These are phyloP conservation scores for Cerastis leucographa DNA, from an alignment of 2,888 invertebrate genomes.

Conservation along the genomic window DNA sequence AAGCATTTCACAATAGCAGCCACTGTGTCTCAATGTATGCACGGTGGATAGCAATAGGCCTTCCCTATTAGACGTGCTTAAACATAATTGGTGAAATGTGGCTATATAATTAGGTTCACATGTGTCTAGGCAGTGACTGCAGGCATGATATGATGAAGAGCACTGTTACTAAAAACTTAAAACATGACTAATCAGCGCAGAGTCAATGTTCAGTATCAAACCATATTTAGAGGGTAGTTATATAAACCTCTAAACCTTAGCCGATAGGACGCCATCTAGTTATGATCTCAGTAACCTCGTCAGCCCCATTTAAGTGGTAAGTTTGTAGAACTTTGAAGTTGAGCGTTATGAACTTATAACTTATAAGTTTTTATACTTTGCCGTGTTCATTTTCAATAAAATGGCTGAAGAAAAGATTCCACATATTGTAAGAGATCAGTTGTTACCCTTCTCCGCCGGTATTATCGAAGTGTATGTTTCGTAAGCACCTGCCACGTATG, in stretches of 20 bases:
- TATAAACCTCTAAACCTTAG: not conserved
- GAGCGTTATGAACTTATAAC: conserved; percentile 12
- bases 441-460: conserved; percentile 8
- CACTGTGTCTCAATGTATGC: not conserved
- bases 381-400: conserved; percentile 21
- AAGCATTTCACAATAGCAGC: not conserved
- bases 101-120: not conserved
- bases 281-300: not conserved
- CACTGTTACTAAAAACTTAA: too few relatives aligned
- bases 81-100: not conserved
- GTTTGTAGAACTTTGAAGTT: conserved; percentile 40
- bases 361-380: conserved; percentile 14
- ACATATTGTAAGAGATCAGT: not conserved
- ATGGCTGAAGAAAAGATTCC: conserved; percentile 5
- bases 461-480: conserved; percentile 29
- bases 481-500: conserved; percentile 26
- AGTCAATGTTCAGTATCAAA: not conserved
- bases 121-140: not conserved
- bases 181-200: not conserved
- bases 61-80: not conserved
- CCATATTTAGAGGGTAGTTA: not conserved
- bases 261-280: conserved; percentile 3
- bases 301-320: conserved; percentile 11
- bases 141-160: not conserved
- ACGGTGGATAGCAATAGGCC: not conserved